phyloP scores from a whole-genome alignment of 2,797 vertebrate species.

The Synanceia verrucosa region DNA sequence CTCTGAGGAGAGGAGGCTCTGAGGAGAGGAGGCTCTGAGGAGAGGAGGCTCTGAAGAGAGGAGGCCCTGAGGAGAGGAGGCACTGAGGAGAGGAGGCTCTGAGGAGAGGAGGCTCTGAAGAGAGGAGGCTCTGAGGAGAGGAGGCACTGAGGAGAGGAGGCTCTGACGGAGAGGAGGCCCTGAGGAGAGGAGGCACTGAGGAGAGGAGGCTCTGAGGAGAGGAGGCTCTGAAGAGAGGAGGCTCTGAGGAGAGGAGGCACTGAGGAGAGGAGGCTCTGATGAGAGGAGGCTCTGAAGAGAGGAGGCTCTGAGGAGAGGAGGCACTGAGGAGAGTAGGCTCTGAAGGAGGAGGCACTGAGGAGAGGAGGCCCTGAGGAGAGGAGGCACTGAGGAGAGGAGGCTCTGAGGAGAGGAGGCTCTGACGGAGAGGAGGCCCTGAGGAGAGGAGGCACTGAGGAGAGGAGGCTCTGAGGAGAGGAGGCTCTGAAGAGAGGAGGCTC shows the following conservation, averaged over 20 bases:
- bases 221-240: no score
- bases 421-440: conserved; percentile 49
- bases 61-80: conserved; percentile 53
- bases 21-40: conserved; percentile 56
- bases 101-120: conserved; percentile 56
- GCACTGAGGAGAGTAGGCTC: no score
- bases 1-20: conserved; percentile 53
- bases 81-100: conserved; percentile 52
- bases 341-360: conserved; percentile 49
- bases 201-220: conserved; percentile 59
- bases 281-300: conserved; percentile 60
- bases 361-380: conserved; percentile 59
- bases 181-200: conserved; percentile 49
- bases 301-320: conserved; percentile 51
- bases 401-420: no score
- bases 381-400: conserved; percentile 53
- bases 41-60: no score
- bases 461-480: conserved; percentile 51
- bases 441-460: conserved; percentile 59
- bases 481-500: no score
- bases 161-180: no score
- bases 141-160: conserved; percentile 53
- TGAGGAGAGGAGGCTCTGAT: conserved; percentile 50
- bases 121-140: no score
- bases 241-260: conserved; percentile 54